Conservation (phyloP, 2,797 vertebrate genomes). For the Fistularia commersonii region DNA sequence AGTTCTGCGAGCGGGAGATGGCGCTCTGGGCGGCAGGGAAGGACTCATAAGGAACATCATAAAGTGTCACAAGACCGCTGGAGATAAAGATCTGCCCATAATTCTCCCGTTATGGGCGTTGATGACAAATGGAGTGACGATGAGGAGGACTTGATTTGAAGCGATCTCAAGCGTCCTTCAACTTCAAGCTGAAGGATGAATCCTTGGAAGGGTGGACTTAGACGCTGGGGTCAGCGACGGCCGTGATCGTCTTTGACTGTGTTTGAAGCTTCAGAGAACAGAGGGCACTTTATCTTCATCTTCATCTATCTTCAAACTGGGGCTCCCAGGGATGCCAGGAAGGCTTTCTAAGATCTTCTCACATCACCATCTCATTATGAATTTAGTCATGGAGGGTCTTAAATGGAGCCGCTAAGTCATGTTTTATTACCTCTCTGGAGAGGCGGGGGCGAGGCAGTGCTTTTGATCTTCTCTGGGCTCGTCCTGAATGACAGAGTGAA, state of each 20-base stretch:
- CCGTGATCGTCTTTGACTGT: constrained; percentile 12
- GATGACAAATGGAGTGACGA: constrained; percentile 37
- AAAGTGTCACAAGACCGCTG: constrained; percentile 20
- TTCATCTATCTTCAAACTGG: constrained; percentile 11
- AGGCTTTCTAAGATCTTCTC: constrained; percentile 13
- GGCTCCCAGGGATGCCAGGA: constrained; percentile 1
- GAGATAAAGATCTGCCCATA: constrained; percentile 46
- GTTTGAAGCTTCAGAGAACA: constrained; percentile 5
- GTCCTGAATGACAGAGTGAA: too few species aligned
- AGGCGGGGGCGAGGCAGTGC: too few species aligned
- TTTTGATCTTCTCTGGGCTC: too few species aligned
- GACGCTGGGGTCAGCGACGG: constrained; percentile 11
- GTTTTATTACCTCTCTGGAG: constrained; percentile 20
- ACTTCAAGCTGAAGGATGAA: constrained; percentile 15
- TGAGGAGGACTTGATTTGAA: constrained; percentile 22
- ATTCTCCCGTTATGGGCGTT: constrained; percentile 44
- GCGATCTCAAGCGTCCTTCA: constrained; percentile 45
- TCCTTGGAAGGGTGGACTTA: constrained; percentile 5
- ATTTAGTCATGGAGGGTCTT: constrained; percentile 26
- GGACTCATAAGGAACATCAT: constrained; percentile 25
- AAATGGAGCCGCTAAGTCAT: constrained; percentile 23
- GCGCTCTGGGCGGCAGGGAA: background rate
- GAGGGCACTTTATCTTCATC: constrained; percentile 19
- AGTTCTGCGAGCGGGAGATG: constrained; percentile 21
- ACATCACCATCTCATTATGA: constrained; percentile 20